Evolutionary conservation across 2,888 invertebrate species (phyloP), one percentile per base, ranked within the genome.

Genomic region (Sipha maydis): DNA sequence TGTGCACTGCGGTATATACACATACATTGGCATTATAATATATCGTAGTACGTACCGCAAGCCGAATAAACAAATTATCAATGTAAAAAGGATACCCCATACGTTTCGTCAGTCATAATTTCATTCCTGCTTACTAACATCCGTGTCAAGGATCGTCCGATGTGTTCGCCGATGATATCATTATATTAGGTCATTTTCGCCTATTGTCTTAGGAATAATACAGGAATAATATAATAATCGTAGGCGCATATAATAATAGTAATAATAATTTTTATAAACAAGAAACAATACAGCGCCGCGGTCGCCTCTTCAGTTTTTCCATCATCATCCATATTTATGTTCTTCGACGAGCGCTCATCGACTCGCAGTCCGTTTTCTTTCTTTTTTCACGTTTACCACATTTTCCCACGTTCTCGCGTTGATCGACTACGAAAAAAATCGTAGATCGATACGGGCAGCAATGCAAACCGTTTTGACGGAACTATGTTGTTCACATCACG

Each of bases 141-240:
- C 48, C 85, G 78, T 85, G 85, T 85, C 85, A 85, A 85, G 85
- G 85, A 78, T 85, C 85, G 34, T 54, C 14, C 85, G 69, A 78
- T n/a, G 48, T n/a, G 54, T 76, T 41, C 76, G 11, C 48, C 48
- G 41, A 67, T 67, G 61, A 76, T 84, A 84, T 84, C 41, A 21
- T 48, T 48, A 48, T 28, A 48, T 71, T 71, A 31, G 67, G 69
- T 77, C 69, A 69, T 85, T 85, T 78, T 78, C 54, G 69, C n/a
- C 77, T 34, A 78, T 85, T 85, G 77, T 85, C 31, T 85, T 78
- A 8, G 21, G 48, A 34, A 78, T 75, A 69, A 69, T 69, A 28
- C 69, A 8, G 21, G 48, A 34, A 78, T 75, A 69, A 69, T 69
- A 28, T 21, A 67, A 41, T 41, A 82, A 69, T 69, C 41, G 82